phyloP scores from a whole-genome alignment of 2,797 vertebrate species.

The Remorina albescens region DNA sequence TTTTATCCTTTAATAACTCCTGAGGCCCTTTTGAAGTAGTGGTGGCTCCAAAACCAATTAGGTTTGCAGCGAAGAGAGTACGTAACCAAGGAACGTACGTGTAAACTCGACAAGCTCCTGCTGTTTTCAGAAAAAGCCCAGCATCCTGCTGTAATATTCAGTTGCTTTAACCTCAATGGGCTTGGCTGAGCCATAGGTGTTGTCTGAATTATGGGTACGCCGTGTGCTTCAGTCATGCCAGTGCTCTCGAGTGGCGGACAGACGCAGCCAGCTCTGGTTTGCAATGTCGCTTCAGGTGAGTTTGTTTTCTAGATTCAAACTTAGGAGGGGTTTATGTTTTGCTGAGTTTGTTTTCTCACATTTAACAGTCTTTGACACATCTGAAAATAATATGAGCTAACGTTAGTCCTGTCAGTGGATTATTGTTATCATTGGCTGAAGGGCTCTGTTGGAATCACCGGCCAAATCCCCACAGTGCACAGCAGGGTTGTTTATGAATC shows the following conservation, averaged over 20 bases:
- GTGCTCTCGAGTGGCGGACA: conserved; percentile 45
- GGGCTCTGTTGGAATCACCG: conserved; percentile 55
- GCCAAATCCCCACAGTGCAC: conserved; percentile 64
- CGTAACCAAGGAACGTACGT: conserved; percentile 56
- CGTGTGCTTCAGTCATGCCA: conserved; percentile 45
- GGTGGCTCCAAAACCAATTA: conserved; percentile 63
- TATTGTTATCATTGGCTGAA: conserved; percentile 68
- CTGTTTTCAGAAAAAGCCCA: conserved; percentile 47
- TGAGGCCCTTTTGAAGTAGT: conserved; percentile 45
- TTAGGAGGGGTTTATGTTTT: conserved; percentile 39
- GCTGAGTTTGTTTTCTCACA: conserved; percentile 42
- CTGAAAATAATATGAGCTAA: conserved; percentile 53
- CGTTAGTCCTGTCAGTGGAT: conserved; percentile 52
- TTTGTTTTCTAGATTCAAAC: conserved; percentile 51
- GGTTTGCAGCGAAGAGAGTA: conserved; percentile 39
- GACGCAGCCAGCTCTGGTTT: conserved; percentile 24
- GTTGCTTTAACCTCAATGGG: conserved; percentile 59
- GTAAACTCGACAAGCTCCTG: conserved; percentile 41
- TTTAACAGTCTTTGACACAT: conserved; percentile 55
- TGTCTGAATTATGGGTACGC: conserved; percentile 58
- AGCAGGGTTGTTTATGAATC: conserved; percentile 76
- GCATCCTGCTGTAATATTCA: conserved; percentile 44
- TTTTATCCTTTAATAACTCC: conserved; percentile 56
- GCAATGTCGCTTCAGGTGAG: conserved; percentile 47
- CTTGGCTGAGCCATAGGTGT: conserved; percentile 62